These are phyloP conservation scores for Anthophora plumipes DNA, from an alignment of 2,888 invertebrate species.

Conservation along the genomic window DNA sequence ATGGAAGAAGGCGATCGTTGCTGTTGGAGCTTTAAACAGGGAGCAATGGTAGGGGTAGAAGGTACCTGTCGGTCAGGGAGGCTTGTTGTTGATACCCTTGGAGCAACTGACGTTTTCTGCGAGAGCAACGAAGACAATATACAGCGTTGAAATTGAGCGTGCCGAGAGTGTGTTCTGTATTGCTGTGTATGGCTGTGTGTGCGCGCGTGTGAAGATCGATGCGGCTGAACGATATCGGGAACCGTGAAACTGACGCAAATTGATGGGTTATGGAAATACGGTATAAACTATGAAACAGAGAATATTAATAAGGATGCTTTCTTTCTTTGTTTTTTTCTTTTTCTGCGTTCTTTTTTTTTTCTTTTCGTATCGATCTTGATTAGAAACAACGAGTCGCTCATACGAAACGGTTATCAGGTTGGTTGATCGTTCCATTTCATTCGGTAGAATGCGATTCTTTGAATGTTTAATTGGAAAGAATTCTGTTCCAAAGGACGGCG, in stretches of 20 bases:
- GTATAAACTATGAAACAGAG: constrained; percentile 33
- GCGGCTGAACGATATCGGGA: constrained; percentile 7
- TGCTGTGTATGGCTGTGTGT: not conserved
- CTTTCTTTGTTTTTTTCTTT: not conserved
- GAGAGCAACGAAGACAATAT: not conserved
- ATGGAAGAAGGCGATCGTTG: constrained; percentile 61
- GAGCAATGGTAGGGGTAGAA: not conserved
- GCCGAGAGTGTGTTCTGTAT: not conserved
- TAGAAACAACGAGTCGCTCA: constrained; percentile 12
- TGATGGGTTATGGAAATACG: constrained; percentile 58
- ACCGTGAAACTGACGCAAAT: constrained; percentile 48
- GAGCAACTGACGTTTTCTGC: not conserved
- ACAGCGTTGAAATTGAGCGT: not conserved
- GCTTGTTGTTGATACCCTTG: too few relatives aligned
- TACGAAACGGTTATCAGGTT: not conserved
- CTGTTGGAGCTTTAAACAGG: constrained; percentile 37
- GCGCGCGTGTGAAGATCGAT: constrained; percentile 14
- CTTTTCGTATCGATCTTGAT: constrained; percentile 25
- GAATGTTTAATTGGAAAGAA: constrained; percentile 20
- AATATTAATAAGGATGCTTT: constrained; percentile 47
- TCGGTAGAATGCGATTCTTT: not conserved
- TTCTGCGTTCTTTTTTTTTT: not conserved
- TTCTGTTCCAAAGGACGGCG: not conserved
- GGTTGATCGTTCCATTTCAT: not conserved
- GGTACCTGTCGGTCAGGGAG: not conserved